Conservation (phyloP, 1,140 invertebrate genomes). For the Gerris buenoi region DNA sequence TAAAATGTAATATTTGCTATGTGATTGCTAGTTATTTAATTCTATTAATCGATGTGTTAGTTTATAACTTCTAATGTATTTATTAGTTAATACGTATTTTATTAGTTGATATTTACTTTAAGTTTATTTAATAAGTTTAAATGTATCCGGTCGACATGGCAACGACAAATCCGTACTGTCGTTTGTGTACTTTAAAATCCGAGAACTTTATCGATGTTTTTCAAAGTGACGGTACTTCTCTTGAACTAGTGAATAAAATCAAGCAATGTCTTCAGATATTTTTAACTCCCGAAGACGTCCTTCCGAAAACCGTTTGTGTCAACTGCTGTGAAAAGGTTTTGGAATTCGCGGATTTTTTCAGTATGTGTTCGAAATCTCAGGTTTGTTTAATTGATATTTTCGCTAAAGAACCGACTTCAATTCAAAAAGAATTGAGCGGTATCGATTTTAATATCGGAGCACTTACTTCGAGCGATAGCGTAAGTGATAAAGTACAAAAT, state of each 20-base stretch:
- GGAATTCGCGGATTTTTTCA: conserved; percentile 17
- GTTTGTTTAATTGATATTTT: conserved; percentile 10
- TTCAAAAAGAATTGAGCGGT: no score
- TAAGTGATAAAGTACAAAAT: no score
- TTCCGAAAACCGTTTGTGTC: conserved; percentile 22
- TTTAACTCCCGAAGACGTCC: conserved; percentile 20
- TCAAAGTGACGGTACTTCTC: conserved; percentile 32
- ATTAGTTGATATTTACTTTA: not conserved
- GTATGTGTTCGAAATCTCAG: conserved; percentile 12
- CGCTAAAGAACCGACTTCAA: not conserved
- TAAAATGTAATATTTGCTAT: no score
- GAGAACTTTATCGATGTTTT: conserved; percentile 27
- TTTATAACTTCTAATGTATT: not conserved
- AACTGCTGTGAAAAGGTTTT: conserved; percentile 21
- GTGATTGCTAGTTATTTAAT: no score
- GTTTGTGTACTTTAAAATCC: conserved; percentile 17
- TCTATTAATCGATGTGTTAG: not conserved
- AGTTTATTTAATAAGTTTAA: not conserved
- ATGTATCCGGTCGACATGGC: not conserved
- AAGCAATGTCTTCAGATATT: conserved; percentile 34
- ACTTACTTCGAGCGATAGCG: no score
- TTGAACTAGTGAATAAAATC: conserved; percentile 33
- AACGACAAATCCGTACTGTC: conserved; percentile 18
- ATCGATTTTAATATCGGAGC: no score
- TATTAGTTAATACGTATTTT: not conserved